Base-by-base conservation (phyloP, 2,113 vertebrate species). In the Equus quagga region DNA sequence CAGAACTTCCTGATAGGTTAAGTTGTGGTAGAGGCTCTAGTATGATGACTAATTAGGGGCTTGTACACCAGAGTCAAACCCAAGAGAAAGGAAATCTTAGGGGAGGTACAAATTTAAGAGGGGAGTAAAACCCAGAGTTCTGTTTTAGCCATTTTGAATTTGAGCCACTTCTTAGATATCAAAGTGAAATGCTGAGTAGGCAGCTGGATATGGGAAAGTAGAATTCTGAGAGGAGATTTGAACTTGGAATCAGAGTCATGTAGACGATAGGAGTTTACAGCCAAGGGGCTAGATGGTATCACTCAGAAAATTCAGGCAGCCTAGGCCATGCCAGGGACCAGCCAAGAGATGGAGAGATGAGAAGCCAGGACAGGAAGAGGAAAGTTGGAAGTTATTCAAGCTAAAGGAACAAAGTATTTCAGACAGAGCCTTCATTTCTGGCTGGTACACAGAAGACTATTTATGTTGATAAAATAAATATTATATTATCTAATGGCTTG, bases 381-480 rank as follows among this genome's bases (percentile, higher is more conserved):
- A 49, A 60, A 95, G 4, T 1, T 33, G 36, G 33, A 24, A 46
- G n/a, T 62, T 73, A 23, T 54, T 73, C 8, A 49, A 60, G 46
- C 23, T 28, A 26, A 26, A 82, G 14, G 56, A 84, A 60, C 28
- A 72, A 94, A 88, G 14, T 64, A 58, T 88, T 73, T 93, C 31
- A 26, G 11, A 58, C 1, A 90, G 15, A 58, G 56, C 3, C 8
- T 95, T 85, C 33, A 36, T 44, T 92, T 60, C 15, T 89, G 33
- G 79, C 49, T 54, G 58, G n/a, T 21, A 92, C 6, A 67, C 10
- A 60, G n/a, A 24, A 73, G n/a, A 46, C 23, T 86, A 65, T 84
- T 85, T 79, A 62, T 78, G 17, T 41, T 96, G 41, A 62, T 62
- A 81, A 80, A 96, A 69, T 93, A 81, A 62, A 67, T 94, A 94